A percentile compares a stretch with the other conserved stretches of the same genome.
These are phyloP conservation scores for Yponomeuta plumbellus DNA, from an alignment of 2,888 invertebrate species.

Conservation along the genomic window DNA sequence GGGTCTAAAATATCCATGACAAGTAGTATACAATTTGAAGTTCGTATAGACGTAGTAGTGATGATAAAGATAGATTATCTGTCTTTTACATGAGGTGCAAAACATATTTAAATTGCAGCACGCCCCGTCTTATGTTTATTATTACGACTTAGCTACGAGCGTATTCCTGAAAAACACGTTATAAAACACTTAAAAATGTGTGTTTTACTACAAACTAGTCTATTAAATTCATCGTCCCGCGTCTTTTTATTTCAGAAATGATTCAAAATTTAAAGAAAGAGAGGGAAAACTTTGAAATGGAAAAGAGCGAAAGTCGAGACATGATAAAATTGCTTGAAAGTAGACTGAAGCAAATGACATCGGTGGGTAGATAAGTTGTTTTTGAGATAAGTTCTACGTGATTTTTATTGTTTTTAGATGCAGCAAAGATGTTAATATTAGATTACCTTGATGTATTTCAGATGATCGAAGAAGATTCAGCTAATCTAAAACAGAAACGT, in stretches of 20 bases:
- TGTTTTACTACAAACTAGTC: too few relatives aligned
- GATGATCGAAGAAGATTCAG: slow-evolving; percentile 67
- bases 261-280: slow-evolving; percentile 73
- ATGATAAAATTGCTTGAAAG: slow-evolving; percentile 73
- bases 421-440: not conserved
- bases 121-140: too few relatives aligned
- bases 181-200: too few relatives aligned
- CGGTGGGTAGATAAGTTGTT: slow-evolving; percentile 38
- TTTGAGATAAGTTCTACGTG: not conserved
- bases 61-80: too few relatives aligned
- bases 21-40: too few relatives aligned
- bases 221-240: not conserved
- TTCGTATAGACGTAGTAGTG: too few relatives aligned
- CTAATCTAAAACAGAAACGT: slow-evolving; percentile 73
- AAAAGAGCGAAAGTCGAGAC: slow-evolving; percentile 71
- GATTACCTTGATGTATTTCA: not conserved
- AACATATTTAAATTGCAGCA: too few relatives aligned
- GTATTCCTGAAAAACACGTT: too few relatives aligned
- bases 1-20: too few relatives aligned
- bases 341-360: slow-evolving; percentile 76
- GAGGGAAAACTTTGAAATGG: slow-evolving; percentile 71
- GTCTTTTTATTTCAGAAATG: slow-evolving; percentile 60
- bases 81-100: too few relatives aligned
- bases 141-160: too few relatives aligned
- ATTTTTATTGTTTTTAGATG: not conserved